A percentile compares a stretch with the other conserved stretches of the same genome.
Conservation (phyloP, 2,888 invertebrate genomes). For the Eilema sororculum region DNA sequence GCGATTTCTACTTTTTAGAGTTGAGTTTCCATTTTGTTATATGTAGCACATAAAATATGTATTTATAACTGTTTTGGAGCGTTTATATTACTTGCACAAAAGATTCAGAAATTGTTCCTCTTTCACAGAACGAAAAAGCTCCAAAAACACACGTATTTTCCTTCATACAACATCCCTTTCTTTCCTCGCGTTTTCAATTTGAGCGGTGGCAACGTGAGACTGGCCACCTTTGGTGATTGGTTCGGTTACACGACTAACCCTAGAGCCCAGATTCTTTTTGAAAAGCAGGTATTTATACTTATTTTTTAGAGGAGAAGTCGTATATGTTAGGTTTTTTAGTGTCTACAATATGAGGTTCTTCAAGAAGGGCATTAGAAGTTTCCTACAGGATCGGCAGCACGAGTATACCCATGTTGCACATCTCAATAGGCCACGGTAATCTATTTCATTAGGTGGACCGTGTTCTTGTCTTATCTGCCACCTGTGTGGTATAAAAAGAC, state of each 20-base stretch:
- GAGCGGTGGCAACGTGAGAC: slow-evolving; percentile 87
- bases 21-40: too few species aligned
- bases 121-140: slow-evolving; percentile 66
- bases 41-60: too few species aligned
- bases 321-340: too few species aligned
- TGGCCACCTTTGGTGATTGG: slow-evolving; percentile 82
- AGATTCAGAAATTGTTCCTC: not conserved
- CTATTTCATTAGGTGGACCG: too few species aligned
- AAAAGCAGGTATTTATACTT: slow-evolving; percentile 82
- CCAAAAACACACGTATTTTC: slow-evolving; percentile 84
- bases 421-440: too few species aligned
- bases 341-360: too few species aligned
- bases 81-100: not conserved
- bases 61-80: not conserved
- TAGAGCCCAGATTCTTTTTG: slow-evolving; percentile 88
- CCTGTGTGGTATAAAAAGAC: too few species aligned
- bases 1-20: too few species aligned
- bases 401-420: too few species aligned
- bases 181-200: slow-evolving; percentile 88
- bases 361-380: too few species aligned
- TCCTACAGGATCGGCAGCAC: too few species aligned
- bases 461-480: too few species aligned
- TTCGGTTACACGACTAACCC: slow-evolving; percentile 90
- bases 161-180: slow-evolving; percentile 91
- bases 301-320: not conserved